Base-by-base conservation (phyloP, 2,113 vertebrate species). In the Eptesicus fuscus region DNA sequence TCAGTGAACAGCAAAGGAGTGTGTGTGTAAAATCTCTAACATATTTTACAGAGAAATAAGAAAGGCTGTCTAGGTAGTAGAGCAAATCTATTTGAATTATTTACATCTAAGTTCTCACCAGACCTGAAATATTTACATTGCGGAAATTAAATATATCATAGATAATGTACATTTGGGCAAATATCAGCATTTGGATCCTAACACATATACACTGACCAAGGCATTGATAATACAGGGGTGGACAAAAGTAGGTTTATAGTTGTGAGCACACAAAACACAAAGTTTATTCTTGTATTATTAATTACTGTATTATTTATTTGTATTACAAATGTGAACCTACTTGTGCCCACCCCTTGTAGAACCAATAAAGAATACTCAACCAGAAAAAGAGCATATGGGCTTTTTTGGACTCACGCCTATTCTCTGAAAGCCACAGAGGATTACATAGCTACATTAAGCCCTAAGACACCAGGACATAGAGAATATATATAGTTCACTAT, bases 61-160 rank as follows among this genome's bases (percentile, higher is more conserved):
- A 89, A 94, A 90, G 17, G 30, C 13, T 70, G n/a, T 65, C 56
- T n/a, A 80, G 71, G 47, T 91, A 71, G 78, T 76, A 92, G 42
- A 37, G 79, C 10, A 44, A 71, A 37, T 83, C n/a, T 82, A 53
- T 61, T 44, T 88, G 30, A 96, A 90, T 14, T n/a, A 20, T 44
- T 94, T 76, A 93, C 51, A 42, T 85, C 18, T 86, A 85, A 83
- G 10, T 94, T 94, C 67, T 95, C 84, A 82, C 17, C 56, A 96
- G 76, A 95, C 7, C 47, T 85, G 59, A 93, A 94, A 76, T 67
- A 91, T n/a, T 88, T 84, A n/a, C 65, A 59, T 6, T 53, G 40
- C 92, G 35, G 4, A 96, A 79, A 90, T 71, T 30, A 95, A 91
- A 95, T 42, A 42, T 3, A 77, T 42, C 85, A 89, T 10, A 80